Conservation (phyloP, 2,113 vertebrate species). For the Agapornis roseicollis region DNA sequence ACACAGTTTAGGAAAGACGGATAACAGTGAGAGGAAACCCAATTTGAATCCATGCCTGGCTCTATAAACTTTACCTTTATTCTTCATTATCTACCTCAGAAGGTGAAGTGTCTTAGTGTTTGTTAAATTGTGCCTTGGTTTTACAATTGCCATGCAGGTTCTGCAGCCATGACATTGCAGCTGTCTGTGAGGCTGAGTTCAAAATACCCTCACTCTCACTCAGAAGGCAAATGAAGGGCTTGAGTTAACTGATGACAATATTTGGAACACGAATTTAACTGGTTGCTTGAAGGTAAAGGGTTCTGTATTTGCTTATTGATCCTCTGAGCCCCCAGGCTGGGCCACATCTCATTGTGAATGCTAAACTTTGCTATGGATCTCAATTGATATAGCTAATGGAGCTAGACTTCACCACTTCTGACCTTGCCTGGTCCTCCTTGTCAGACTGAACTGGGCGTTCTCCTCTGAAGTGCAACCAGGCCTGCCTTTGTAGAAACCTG, state of each 20-base stretch:
- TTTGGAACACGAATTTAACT: neutral
- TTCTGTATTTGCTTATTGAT: neutral
- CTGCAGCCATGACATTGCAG: neutral
- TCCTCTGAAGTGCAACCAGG: neutral
- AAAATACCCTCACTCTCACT: neutral
- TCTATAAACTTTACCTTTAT: conserved; percentile 4
- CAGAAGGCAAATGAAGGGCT: neutral
- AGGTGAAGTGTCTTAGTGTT: neutral
- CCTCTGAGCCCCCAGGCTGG: neutral
- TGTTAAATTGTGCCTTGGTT: neutral
- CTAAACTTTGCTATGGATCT: neutral
- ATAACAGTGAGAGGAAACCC: neutral
- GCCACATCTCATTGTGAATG: neutral
- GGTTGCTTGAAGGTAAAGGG: neutral
- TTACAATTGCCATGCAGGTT: neutral
- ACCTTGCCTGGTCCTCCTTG: neutral
- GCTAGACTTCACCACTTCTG: neutral
- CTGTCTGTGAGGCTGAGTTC: neutral
- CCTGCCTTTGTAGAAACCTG: neutral
- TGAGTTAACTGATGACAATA: neutral
- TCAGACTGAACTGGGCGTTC: neutral
- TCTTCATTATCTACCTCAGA: neutral
- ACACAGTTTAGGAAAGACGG: neutral
- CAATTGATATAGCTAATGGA: neutral
- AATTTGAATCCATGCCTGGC: neutral